phyloP scores from a whole-genome alignment of 2,888 invertebrate genomes.

The Erynnis tages region DNA sequence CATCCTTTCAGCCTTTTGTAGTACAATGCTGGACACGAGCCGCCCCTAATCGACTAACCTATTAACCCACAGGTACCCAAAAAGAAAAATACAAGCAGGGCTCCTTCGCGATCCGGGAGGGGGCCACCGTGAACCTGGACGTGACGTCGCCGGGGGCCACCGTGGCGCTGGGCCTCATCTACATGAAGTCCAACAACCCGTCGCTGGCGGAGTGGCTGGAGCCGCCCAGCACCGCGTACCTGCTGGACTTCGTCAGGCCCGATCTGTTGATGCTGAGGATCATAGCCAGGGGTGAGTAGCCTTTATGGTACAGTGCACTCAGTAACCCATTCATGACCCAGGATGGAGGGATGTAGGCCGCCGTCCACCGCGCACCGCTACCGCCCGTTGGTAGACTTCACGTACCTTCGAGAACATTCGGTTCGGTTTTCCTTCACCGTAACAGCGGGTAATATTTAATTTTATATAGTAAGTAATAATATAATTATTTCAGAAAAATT shows the following conservation, averaged over 20 bases:
- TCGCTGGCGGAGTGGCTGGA: conserved; percentile 95
- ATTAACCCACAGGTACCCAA: conserved; percentile 86
- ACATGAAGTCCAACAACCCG: conserved; percentile 90
- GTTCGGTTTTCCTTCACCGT: too few relatives aligned
- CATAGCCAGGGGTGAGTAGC: conserved; percentile 86
- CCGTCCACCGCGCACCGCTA: too few relatives aligned
- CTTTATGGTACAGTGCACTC: too few relatives aligned
- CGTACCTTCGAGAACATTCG: too few relatives aligned
- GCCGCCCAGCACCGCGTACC: conserved; percentile 93
- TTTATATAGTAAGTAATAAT: too few relatives aligned
- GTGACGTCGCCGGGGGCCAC: conserved; percentile 98
- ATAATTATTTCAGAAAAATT: too few relatives aligned
- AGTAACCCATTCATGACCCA: not conserved
- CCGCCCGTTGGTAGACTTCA: too few relatives aligned
- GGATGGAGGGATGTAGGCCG: too few relatives aligned
- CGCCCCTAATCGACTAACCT: too few relatives aligned
- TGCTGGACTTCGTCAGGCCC: conserved; percentile 94
- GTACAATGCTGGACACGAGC: too few relatives aligned
- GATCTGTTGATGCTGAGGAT: conserved; percentile 93
- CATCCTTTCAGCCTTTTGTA: too few relatives aligned
- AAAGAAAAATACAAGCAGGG: conserved; percentile 94
- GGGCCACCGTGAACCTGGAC: conserved; percentile 95
- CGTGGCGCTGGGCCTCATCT: conserved; percentile 95
- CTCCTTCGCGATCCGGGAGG: conserved; percentile 94
- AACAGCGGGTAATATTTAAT: too few relatives aligned